Evolutionary conservation across 2,113 vertebrate genomes (phyloP).

Genomic region (Chelonoidis abingdonii): DNA sequence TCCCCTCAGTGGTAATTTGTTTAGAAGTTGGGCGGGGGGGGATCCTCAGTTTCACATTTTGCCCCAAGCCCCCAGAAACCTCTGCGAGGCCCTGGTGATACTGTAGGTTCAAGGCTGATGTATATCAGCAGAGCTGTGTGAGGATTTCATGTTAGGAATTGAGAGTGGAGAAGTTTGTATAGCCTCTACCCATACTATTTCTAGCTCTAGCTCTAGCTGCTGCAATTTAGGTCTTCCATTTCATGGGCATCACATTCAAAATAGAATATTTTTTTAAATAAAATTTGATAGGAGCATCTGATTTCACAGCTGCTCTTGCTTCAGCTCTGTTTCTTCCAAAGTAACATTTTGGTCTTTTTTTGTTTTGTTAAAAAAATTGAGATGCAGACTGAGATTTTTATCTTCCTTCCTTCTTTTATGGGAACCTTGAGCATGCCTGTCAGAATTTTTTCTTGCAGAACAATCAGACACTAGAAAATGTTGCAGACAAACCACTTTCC

Average conservation of each 20-base stretch:
- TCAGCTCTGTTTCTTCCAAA: background rate
- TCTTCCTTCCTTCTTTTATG: background rate
- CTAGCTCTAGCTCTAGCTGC: background rate
- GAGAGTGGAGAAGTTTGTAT: background rate
- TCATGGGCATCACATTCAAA: background rate
- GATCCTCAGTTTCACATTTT: no score
- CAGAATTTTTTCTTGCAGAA: constrained; percentile 48
- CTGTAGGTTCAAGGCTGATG: rapidly evolving
- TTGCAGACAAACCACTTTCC: background rate
- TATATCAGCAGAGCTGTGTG: background rate
- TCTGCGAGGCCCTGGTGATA: background rate
- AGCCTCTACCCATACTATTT: background rate
- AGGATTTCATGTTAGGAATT: background rate
- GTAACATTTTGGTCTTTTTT: background rate
- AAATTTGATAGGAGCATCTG: background rate
- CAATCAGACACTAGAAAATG: background rate
- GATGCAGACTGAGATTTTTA: background rate
- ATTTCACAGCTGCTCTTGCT: background rate
- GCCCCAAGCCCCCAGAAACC: no score
- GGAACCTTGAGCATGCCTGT: constrained; percentile 21
- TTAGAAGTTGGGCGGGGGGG: no score
- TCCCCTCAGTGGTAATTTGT: no score
- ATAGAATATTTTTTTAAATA: background rate
- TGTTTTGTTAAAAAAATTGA: constrained; percentile 4
- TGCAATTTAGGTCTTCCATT: background rate